phyloP scores from a whole-genome alignment of 2,113 vertebrate species.

The Carassius gibelio region DNA sequence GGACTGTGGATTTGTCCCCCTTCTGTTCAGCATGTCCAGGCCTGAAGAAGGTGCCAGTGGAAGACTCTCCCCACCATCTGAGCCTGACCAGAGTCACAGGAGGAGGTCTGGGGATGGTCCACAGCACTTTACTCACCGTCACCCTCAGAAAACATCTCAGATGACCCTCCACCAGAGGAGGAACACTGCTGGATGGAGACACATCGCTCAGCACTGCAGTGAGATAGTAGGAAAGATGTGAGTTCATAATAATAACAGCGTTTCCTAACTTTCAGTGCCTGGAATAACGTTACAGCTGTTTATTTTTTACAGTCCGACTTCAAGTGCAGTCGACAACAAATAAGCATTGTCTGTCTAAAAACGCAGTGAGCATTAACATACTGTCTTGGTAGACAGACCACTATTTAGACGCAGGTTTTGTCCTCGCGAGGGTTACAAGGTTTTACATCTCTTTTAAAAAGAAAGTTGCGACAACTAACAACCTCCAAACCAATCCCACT shows the following conservation, averaged over 20 bases:
- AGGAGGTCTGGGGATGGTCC: conserved; percentile 79
- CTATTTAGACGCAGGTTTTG: background rate
- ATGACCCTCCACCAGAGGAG: conserved; percentile 90
- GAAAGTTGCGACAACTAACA: background rate
- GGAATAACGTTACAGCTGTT: background rate
- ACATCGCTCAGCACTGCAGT: conserved; percentile 78
- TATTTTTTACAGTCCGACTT: background rate
- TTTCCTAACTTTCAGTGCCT: background rate
- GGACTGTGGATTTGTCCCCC: conserved; percentile 77
- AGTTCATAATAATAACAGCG: conserved; percentile 32
- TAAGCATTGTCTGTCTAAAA: background rate
- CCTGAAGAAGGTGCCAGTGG: conserved; percentile 82
- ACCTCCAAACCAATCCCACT: background rate
- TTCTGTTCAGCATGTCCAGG: conserved; percentile 79
- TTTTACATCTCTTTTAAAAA: background rate
- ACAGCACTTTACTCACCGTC: conserved; percentile 79
- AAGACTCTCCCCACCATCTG: conserved; percentile 95
- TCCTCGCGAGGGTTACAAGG: background rate
- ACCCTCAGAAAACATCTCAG: conserved; percentile 86
- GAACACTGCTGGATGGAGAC: conserved; percentile 82
- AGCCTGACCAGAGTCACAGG: conserved; percentile 76
- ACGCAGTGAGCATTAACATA: background rate
- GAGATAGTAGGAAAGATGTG: background rate
- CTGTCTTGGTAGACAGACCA: background rate
- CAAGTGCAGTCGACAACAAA: background rate